phyloP scores from a whole-genome alignment of 2,113 vertebrate genomes.

The Cheirogaleus medius region DNA sequence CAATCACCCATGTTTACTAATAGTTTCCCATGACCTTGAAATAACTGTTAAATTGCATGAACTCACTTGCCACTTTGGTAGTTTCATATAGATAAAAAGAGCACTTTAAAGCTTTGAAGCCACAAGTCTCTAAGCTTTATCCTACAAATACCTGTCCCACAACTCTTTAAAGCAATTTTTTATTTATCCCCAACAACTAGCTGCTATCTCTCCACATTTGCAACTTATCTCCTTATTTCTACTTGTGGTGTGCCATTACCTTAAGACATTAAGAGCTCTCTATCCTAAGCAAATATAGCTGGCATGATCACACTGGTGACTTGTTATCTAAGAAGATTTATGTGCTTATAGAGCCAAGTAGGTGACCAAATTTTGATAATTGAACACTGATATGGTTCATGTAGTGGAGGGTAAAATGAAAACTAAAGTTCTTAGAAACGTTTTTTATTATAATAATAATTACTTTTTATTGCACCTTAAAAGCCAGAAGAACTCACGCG shows the following conservation, averaged over 20 bases:
- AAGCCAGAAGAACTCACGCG: constrained; percentile 31
- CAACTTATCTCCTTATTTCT: constrained; percentile 69
- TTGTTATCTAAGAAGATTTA: constrained; percentile 60
- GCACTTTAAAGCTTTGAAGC: not conserved
- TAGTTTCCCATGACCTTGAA: not conserved
- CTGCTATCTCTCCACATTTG: constrained; percentile 70
- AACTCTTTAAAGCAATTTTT: constrained; percentile 53
- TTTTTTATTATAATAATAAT: constrained; percentile 16
- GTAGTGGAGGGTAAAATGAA: not conserved
- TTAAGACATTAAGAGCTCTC: constrained; percentile 66
- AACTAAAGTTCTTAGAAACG: constrained; percentile 31
- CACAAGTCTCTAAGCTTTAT: not conserved
- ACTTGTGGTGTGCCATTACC: constrained; percentile 64
- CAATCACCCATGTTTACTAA: not conserved
- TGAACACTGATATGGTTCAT: constrained; percentile 6
- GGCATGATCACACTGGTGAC: constrained; percentile 56
- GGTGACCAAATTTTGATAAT: constrained; percentile 54
- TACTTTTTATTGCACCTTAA: constrained; percentile 39
- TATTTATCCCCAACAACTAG: constrained; percentile 63
- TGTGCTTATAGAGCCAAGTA: constrained; percentile 9
- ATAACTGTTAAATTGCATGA: not conserved
- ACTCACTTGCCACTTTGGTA: not conserved
- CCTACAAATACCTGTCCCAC: not conserved
- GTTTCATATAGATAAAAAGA: constrained; percentile 19
- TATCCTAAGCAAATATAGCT: constrained; percentile 60